Base-by-base conservation (phyloP, 2,888 invertebrate genomes). In the Palloptera scutellata region DNA sequence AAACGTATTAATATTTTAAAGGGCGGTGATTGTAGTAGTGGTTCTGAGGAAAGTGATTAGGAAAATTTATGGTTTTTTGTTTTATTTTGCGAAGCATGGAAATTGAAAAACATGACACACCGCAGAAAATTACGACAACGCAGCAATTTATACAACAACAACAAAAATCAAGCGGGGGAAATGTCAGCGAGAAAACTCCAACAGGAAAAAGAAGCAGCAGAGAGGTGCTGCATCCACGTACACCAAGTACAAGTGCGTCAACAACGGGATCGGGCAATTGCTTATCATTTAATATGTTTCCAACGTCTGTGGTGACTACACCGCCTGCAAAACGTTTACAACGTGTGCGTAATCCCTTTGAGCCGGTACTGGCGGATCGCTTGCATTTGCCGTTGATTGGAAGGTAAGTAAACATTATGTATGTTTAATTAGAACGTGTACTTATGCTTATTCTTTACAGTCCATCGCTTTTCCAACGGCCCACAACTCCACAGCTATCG, bases 311-410 rank as follows among this genome's bases (percentile, higher is more conserved):
- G 5, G 67, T 73, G 13, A 76, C 78, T 70, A 89, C 89, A 4
- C 89, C 89, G 17, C 89, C 89, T 1, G 78, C 83, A 5, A 88
- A 89, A 19, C 84, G 88, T 20, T 82, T 87, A 72, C 86, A 86
- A 0, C 88, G 86, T 76, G 86, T 89, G 48, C 83, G 86, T 64
- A 91, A 91, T 84, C 90, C 91, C 8, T 91, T 91, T 75, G 90
- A 90, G 71, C 83, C 86, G 1, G 88, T 88, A 40, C 78, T 90
- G 66, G 85, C 87, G 0, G 89, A 88, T 59, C 87, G 88, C 66
- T 78, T 91, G 30, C 90, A 90, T 83, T 84, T 89, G 65, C 89
- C 90, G 51, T 84, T 85, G 41, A 85, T 92, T 77, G 91, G 73
- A 30, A 80, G 81, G 80, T 81, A 42, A 75, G 75, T 70, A 1